Conservation (phyloP, 2,797 vertebrate genomes). For the Galagoides demidoff region DNA sequence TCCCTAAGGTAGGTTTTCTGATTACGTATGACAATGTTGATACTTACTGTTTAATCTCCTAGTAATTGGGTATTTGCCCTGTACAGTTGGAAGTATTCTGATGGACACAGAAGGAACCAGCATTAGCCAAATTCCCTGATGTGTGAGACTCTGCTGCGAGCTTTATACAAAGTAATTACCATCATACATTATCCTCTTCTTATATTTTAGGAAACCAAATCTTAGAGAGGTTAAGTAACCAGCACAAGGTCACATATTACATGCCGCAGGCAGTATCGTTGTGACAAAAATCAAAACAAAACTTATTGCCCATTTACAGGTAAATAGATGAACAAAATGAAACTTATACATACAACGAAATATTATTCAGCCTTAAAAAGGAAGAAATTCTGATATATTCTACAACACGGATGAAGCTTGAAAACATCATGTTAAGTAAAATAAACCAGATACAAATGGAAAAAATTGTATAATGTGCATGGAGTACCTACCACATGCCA, state of each 20-base stretch:
- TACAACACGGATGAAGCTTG: background rate
- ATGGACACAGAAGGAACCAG: background rate
- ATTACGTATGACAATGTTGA: background rate
- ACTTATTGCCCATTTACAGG: background rate
- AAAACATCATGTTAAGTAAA: background rate
- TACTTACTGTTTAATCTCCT: background rate
- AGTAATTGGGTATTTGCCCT: background rate
- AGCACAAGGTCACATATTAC: background rate
- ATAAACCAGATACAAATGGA: background rate
- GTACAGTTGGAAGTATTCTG: background rate
- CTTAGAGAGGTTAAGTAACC: background rate
- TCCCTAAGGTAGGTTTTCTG: background rate
- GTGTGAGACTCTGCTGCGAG: background rate
- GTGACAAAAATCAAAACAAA: background rate
- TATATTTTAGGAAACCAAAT: background rate
- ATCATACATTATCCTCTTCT: background rate
- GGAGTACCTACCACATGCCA: background rate
- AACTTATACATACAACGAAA: background rate
- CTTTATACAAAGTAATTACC: background rate
- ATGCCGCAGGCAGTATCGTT: background rate
- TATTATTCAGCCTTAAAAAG: background rate
- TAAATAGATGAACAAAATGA: background rate
- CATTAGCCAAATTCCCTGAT: background rate
- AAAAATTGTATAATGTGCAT: background rate
- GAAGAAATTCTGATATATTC: background rate